Evolutionary conservation across 1,140 invertebrate genomes (phyloP).

Genomic region (Halotydeus destructor): DNA sequence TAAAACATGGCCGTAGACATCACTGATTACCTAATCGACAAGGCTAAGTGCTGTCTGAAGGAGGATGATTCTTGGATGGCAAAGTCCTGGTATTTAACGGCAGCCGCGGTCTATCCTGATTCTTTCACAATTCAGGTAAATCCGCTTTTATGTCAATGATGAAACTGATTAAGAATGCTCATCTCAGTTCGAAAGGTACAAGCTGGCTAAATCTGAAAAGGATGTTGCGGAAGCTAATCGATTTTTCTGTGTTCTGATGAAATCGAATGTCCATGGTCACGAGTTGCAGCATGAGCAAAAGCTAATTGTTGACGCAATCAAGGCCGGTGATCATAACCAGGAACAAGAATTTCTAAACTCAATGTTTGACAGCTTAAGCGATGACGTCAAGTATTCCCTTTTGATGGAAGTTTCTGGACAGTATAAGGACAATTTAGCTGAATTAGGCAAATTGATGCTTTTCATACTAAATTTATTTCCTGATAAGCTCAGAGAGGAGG

Average conservation of each 20-base stretch:
- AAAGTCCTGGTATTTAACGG: slow-evolving; percentile 6
- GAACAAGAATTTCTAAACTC: too few relatives aligned
- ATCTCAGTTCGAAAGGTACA: slow-evolving; percentile 7
- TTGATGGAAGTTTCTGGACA: too few relatives aligned
- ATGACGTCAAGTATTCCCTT: too few relatives aligned
- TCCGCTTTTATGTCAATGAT: neutral
- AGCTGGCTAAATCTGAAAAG: neutral
- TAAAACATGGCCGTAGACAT: neutral
- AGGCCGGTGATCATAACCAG: too few relatives aligned
- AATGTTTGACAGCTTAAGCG: too few relatives aligned
- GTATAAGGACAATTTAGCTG: too few relatives aligned
- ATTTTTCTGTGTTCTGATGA: neutral
- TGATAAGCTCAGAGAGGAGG: slow-evolving; percentile 3
- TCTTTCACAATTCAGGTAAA: slow-evolving; percentile 2
- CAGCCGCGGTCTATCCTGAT: slow-evolving; percentile 1
- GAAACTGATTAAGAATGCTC: neutral
- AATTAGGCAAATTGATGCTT: slow-evolving; percentile 1
- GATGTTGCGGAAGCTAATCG: neutral
- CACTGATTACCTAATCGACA: slow-evolving; percentile 1
- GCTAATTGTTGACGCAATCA: slow-evolving; percentile 1
- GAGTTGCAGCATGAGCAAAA: neutral
- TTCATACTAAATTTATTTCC: slow-evolving; percentile 6
- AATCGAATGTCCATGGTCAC: neutral
- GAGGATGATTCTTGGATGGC: slow-evolving; percentile 4
- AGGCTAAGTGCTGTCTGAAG: neutral